Evolutionary conservation across 2,797 vertebrate species (phyloP).

Genomic region (Trematomus bernacchii): DNA sequence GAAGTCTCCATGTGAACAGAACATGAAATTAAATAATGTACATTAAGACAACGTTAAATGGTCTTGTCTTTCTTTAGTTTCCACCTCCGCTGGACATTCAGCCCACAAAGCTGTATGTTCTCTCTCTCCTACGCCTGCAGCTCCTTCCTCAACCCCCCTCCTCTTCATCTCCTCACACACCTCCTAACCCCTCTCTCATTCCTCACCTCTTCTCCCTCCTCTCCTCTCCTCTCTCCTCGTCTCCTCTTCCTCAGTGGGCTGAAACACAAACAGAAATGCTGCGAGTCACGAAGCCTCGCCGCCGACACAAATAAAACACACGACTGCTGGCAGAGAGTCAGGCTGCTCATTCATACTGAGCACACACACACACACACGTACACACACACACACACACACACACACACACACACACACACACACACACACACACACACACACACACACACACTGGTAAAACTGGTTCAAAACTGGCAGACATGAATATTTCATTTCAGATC

Average conservation of each 20-base stretch:
- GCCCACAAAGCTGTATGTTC: slow-evolving; percentile 41
- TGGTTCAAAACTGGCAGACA: slow-evolving; percentile 11
- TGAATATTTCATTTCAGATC: background rate
- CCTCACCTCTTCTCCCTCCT: background rate
- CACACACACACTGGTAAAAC: background rate
- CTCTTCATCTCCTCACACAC: background rate
- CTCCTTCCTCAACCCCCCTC: background rate
- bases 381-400: slow-evolving; percentile 7
- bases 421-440: background rate
- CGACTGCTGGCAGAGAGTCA: slow-evolving; percentile 23
- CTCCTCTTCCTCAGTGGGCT: slow-evolving; percentile 31
- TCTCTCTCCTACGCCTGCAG: slow-evolving; percentile 2
- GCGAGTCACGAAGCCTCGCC: slow-evolving; percentile 57
- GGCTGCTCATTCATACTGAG: slow-evolving; percentile 35
- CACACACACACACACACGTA: no score
- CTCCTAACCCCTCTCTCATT: background rate
- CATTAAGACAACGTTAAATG: no score
- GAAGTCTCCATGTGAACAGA: no score
- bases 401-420: background rate
- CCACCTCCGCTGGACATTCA: slow-evolving; percentile 48
- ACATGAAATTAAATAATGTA: no score
- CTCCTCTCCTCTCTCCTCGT: background rate
- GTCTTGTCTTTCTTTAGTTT: no score
- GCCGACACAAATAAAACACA: slow-evolving; percentile 38
- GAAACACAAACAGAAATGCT: slow-evolving; percentile 24